Base-by-base conservation (phyloP, 2,113 vertebrate species). In the Dryoscopus gambensis region DNA sequence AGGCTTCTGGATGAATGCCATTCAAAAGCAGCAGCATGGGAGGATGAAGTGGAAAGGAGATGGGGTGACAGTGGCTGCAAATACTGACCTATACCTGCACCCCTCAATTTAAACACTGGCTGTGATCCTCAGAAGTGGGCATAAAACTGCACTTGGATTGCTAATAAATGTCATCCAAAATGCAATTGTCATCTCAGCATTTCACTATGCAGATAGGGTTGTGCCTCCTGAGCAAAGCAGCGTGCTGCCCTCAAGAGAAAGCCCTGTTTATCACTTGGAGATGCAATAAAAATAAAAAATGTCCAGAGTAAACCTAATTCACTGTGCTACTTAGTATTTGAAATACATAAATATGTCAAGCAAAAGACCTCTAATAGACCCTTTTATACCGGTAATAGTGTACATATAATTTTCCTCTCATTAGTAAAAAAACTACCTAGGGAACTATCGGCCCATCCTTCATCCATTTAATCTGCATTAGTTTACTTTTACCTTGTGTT, bases 381-480 rank as follows among this genome's bases (percentile, higher is more conserved):
- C 98, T 99, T 98, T 99, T 98, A 98, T 99, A 98, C 98, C 98
- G 98, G 98, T 99, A 99, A 99, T 99, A 99, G 99, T 98, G 97
- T 98, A 99, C 97, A 98, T 98, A 99, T 99, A 99, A 99, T 99
- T 99, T 99, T 99, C 98, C 98, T 98, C 98, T 99, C 99, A 99
- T 99, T 99, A 99, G 99, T 98, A 99, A 98, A 98, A 98, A 98
- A 99, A 98, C 98, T 98, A 97, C 98, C 99, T 98, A 98, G 90
- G 97, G 98, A 98, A 97, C 98, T 98, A 99, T 98, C 52, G 68
- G 95, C 94, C 98, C 98, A 99, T 99, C 98, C 98, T 98, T 98
- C 98, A 99, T 98, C 98, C 98, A 98, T 99, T 99, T 99, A 99
- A 99, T 99, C 99, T 99, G 99, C 99, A 99, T 99, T 98, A 99